Evolutionary conservation across 1,140 invertebrate species (phyloP).

Genomic region (Hestina assimilis): DNA sequence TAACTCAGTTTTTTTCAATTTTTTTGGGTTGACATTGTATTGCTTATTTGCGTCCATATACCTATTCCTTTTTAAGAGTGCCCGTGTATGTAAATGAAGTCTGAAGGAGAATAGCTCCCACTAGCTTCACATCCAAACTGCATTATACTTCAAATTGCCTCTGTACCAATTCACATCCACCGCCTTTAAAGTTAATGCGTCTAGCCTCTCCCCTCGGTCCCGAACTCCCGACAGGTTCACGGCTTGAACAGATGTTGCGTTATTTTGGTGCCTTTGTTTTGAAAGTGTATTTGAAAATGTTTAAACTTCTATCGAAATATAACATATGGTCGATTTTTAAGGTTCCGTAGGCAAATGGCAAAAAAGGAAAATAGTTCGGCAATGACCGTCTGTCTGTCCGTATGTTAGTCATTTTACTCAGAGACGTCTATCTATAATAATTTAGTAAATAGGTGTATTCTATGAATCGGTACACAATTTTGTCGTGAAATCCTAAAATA

Average conservation of each 20-base stretch:
- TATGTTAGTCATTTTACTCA: too few relatives aligned
- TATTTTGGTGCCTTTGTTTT: not conserved
- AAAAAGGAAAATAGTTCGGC: too few relatives aligned
- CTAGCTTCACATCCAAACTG: not conserved
- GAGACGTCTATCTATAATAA: too few relatives aligned
- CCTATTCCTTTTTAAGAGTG: not conserved
- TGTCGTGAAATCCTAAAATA: too few relatives aligned
- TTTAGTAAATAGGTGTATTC: too few relatives aligned
- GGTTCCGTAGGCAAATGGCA: too few relatives aligned
- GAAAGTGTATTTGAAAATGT: not conserved
- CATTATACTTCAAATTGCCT: constrained; percentile 11
- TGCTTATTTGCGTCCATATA: too few relatives aligned
- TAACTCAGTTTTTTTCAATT: too few relatives aligned
- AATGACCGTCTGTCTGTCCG: too few relatives aligned
- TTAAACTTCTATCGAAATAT: not conserved
- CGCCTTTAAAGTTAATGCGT: constrained; percentile 18
- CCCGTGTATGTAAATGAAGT: not conserved
- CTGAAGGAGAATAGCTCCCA: not conserved
- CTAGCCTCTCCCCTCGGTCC: constrained; percentile 12
- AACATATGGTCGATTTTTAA: too few relatives aligned
- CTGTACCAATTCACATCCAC: constrained; percentile 13
- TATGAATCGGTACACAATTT: too few relatives aligned
- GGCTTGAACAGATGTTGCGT: constrained; percentile 10
- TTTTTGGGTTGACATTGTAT: too few relatives aligned
- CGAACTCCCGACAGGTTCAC: not conserved